A percentile compares a stretch with the other conserved stretches of the same genome.
Evolutionary conservation across 2,797 vertebrate genomes (phyloP).

Genomic region (Paramormyrops hopkinsi): DNA sequence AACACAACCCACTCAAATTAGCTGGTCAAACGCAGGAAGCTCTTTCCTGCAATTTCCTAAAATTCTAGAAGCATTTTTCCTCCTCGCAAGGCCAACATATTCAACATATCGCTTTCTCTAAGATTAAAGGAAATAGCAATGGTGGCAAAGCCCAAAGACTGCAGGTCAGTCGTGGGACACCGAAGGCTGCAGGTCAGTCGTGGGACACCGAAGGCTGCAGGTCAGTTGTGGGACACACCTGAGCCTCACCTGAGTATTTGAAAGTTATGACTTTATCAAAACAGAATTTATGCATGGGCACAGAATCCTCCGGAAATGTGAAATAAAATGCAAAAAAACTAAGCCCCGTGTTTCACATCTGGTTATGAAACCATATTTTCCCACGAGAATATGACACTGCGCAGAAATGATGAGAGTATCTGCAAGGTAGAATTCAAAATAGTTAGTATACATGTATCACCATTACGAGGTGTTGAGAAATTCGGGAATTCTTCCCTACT

Average conservation of each 20-base stretch:
- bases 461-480: neutral
- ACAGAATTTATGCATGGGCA: neutral
- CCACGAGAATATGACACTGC: neutral
- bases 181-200: neutral
- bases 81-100: constrained; percentile 25
- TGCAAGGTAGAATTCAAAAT: neutral
- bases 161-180: neutral
- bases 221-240: neutral
- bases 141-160: constrained; percentile 7
- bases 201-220: neutral
- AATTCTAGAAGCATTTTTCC: neutral
- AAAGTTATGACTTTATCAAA: constrained; percentile 4
- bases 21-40: neutral
- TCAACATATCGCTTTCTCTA: constrained; percentile 32
- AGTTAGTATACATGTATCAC: neutral
- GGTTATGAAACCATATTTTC: constrained; percentile 4
- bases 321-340: neutral
- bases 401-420: neutral
- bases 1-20: neutral
- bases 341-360: neutral
- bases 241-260: neutral
- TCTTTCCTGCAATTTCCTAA: neutral
- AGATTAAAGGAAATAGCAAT: constrained; percentile 26
- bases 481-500: neutral
- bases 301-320: neutral